A percentile compares a stretch with the other conserved stretches of the same genome.
Conservation (phyloP, 2,888 invertebrate species). For the Unio delphinus region DNA sequence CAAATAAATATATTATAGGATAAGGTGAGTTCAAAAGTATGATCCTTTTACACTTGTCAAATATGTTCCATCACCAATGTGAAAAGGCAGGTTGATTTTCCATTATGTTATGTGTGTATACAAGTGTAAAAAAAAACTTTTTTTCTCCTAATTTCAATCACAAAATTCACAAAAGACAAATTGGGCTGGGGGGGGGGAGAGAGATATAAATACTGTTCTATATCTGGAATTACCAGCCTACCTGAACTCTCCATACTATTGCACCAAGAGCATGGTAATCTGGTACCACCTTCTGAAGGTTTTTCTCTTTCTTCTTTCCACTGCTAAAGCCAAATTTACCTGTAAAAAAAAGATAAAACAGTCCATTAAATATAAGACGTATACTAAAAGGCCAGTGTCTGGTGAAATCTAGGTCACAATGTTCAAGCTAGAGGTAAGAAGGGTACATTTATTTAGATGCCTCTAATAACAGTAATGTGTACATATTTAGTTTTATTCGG, state of each 20-base stretch:
- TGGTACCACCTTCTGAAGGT: conserved; percentile 81
- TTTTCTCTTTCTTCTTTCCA: conserved; percentile 84
- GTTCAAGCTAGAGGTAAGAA: too few relatives aligned
- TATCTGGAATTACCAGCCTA: conserved; percentile 51
- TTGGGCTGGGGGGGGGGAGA: too few relatives aligned
- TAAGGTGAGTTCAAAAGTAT: too few relatives aligned
- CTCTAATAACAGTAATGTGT: too few relatives aligned
- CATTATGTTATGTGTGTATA: not conserved
- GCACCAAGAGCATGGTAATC: conserved; percentile 77
- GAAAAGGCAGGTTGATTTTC: not conserved
- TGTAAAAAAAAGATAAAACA: conserved; percentile 45
- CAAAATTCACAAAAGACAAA: not conserved
- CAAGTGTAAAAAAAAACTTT: not conserved
- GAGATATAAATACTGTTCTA: not conserved
- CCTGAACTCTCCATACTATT: conserved; percentile 72
- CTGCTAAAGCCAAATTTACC: conserved; percentile 82
- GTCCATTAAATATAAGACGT: too few relatives aligned
- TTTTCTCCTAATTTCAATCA: not conserved
- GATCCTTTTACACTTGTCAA: too few relatives aligned
- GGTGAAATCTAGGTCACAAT: too few relatives aligned
- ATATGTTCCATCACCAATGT: too few relatives aligned
- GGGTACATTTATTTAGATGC: too few relatives aligned
- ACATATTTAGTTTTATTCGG: too few relatives aligned
- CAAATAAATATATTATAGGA: too few relatives aligned
- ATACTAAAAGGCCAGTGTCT: too few relatives aligned